These are phyloP conservation scores for Falco concolor DNA, from an alignment of 2,797 vertebrate species.

Conservation along the genomic window DNA sequence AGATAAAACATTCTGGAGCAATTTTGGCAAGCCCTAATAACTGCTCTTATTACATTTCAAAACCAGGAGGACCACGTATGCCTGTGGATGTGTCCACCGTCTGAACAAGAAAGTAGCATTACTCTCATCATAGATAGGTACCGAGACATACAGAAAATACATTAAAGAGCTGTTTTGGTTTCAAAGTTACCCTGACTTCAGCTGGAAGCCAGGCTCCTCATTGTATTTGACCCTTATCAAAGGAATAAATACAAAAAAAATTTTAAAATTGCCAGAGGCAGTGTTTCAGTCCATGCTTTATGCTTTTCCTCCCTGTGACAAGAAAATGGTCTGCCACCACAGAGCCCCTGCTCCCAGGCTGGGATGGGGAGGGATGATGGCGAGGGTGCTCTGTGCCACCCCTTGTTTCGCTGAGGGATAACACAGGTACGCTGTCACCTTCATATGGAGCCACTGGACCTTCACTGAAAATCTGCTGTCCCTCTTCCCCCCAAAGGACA, in stretches of 20 bases:
- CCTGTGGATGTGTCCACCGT: background rate
- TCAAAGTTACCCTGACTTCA: background rate
- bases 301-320: background rate
- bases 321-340: background rate
- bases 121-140: background rate
- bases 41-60: background rate
- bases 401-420: background rate
- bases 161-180: background rate
- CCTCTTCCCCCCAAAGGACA: background rate
- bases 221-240: background rate
- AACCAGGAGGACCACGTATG: background rate
- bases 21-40: background rate
- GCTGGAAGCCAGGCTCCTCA: background rate
- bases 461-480: background rate
- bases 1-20: background rate
- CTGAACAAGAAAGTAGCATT: background rate
- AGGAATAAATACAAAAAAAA: background rate
- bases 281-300: background rate
- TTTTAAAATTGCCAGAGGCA: background rate
- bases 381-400: fast-evolving
- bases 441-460: background rate
- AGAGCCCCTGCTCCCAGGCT: background rate
- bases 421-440: background rate
- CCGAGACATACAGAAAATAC: background rate
- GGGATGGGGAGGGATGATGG: background rate